A percentile compares a stretch with the other conserved stretches of the same genome.
Evolutionary conservation across 2,888 invertebrate species (phyloP).

Genomic region (Julus scandinavius): DNA sequence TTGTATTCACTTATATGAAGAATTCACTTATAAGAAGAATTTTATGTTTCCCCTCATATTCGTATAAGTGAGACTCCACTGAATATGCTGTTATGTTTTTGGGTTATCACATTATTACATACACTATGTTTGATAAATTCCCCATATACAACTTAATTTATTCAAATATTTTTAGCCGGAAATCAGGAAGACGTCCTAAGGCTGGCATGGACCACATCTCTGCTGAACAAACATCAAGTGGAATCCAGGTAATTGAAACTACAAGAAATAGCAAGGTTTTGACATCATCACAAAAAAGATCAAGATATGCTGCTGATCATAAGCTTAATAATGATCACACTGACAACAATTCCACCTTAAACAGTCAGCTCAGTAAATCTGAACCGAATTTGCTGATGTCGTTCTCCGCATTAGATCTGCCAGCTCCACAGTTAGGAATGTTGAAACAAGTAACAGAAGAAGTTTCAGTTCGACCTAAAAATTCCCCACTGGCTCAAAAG

Average conservation of each 20-base stretch:
- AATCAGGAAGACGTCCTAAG: background rate
- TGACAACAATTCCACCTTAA: background rate
- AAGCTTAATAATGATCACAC: background rate
- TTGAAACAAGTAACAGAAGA: background rate
- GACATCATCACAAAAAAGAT: background rate
- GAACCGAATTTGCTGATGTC: background rate
- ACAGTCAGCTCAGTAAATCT: background rate
- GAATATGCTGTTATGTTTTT: background rate
- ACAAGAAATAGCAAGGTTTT: background rate
- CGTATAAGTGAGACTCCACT: too few species aligned
- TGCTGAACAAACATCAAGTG: background rate
- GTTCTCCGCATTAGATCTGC: background rate
- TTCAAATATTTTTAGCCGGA: background rate
- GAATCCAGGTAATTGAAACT: background rate
- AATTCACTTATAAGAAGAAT: too few species aligned
- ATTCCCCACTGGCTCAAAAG: background rate
- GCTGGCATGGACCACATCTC: background rate
- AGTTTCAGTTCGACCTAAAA: slow-evolving; percentile 16
- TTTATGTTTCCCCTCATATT: too few species aligned
- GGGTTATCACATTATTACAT: background rate
- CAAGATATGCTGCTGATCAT: background rate
- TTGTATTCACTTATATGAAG: too few species aligned
- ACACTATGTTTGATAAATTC: background rate
- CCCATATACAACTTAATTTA: background rate
- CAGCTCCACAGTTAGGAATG: background rate